Conservation (phyloP, 2,888 invertebrate species). For the Cephonodes hylas region DNA sequence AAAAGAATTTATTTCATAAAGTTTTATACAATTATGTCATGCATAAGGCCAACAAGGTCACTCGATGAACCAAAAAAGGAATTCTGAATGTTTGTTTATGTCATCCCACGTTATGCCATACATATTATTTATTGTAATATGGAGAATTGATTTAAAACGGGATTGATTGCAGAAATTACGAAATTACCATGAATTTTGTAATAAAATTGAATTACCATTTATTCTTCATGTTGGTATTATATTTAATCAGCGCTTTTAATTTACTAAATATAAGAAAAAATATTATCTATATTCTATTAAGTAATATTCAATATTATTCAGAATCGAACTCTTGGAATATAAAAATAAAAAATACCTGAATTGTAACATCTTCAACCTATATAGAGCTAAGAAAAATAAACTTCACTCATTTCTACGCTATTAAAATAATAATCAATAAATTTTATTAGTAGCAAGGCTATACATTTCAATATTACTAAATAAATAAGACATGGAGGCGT, state of each 20-base stretch:
- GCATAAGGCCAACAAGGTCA: neutral
- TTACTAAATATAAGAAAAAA: too few relatives aligned
- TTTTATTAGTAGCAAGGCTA: neutral
- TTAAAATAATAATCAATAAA: neutral
- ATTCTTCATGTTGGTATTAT: too few relatives aligned
- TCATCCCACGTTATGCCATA: neutral
- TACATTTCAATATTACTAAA: conserved; percentile 10
- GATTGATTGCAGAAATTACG: too few relatives aligned
- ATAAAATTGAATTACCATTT: too few relatives aligned
- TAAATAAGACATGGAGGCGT: conserved; percentile 10
- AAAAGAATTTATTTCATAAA: too few relatives aligned
- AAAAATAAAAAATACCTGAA: too few relatives aligned
- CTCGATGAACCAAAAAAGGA: neutral
- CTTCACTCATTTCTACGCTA: neutral
- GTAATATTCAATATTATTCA: too few relatives aligned
- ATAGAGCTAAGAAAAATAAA: neutral
- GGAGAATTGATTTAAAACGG: too few relatives aligned
- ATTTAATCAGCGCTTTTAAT: too few relatives aligned
- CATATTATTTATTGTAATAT: neutral
- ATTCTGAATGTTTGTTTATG: neutral
- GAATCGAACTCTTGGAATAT: too few relatives aligned
- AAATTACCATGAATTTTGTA: too few relatives aligned
- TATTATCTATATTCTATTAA: too few relatives aligned
- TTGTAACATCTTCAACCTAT: neutral
- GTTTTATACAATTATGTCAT: neutral